Evolutionary conservation across 2,888 invertebrate genomes (phyloP), one percentile per base, ranked within the genome.

Genomic region (Horisme vitalbata): DNA sequence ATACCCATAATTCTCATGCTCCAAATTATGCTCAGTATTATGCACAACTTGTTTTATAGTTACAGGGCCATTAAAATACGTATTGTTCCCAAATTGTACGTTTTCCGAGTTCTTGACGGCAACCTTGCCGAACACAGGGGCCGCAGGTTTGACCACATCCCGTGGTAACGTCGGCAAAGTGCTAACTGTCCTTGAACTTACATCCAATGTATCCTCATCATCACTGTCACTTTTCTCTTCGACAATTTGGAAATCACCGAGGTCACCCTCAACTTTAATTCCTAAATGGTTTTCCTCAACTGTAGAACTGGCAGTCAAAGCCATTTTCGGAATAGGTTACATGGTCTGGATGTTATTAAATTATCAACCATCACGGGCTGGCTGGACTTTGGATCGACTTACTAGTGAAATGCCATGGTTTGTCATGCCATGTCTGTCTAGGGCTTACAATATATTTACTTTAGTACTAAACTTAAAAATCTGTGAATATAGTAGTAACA

Each of bases 31-130:
- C 4, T 84, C 87, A 23, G 65, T 44, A 51, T 71, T 73, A 10
- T 93, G 92, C 41, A 94, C 87, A 55, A 94, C 90, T 71, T 95
- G 94, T 68, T 94, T 94, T 59, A 95, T 95, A 20, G 93, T 94
- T 9, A 95, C 94, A 31, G 95, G 95, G 4, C 95, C 95, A 68
- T 95, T 93, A 66, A 94, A 95, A 65, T 93, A 93, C 3, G 94
- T 94, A 63, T 93, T 94, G 62, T 94, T 94, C 0, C 95, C 95
- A 59, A 95, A 92, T 55, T 94, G 94, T 1, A 95, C 92, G 71
- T 95, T 93, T 14, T 91, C 91, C 0, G 95, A 94, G 62, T 94
- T 92, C 18, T 88, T 90, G 1, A 95, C 91, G 12, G 91, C 91
- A 14, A 95, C 91, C 64, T 91, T 92, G 34, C 93, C 93, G 57